These are phyloP conservation scores for Scaptomyza cyrtandrae DNA, from an alignment of 2,888 invertebrate species.

Conservation along the genomic window DNA sequence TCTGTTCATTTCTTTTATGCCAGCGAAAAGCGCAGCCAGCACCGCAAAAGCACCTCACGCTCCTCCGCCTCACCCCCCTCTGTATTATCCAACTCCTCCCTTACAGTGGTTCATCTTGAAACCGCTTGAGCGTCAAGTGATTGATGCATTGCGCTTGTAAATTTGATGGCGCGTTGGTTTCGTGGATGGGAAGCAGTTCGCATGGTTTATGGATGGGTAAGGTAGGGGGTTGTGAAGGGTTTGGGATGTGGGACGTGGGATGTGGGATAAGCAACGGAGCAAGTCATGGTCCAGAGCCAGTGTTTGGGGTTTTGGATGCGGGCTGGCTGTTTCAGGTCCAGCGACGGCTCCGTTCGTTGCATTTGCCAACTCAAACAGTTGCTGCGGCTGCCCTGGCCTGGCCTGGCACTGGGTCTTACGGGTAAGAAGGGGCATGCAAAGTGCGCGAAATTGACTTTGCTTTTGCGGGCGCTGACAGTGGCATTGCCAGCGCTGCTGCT, in stretches of 20 bases:
- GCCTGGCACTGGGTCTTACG: background rate
- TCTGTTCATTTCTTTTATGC: constrained; percentile 29
- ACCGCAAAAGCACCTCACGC: constrained; percentile 22
- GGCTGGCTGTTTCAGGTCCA: constrained; percentile 33
- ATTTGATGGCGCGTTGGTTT: constrained; percentile 68
- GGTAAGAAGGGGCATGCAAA: constrained; percentile 64
- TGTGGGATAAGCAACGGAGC: constrained; percentile 9
- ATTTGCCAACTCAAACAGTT: constrained; percentile 56
- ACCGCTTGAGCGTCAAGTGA: constrained; percentile 67
- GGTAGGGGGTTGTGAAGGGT: background rate
- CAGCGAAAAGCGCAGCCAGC: constrained; percentile 61
- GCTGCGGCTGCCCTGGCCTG: constrained; percentile 30
- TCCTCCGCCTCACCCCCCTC: background rate
- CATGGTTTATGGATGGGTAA: background rate
- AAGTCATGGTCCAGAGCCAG: constrained; percentile 35
- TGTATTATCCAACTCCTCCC: constrained; percentile 4
- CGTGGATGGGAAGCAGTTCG: constrained; percentile 28
- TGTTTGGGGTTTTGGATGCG: constrained; percentile 15
- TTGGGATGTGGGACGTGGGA: too few relatives aligned
- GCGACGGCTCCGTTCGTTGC: constrained; percentile 39
- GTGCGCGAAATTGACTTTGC: constrained; percentile 80
- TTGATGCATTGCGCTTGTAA: constrained; percentile 78
- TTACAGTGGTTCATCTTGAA: constrained; percentile 47
- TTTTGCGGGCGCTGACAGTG: constrained; percentile 79
- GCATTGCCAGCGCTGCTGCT: constrained; percentile 51